These are phyloP conservation scores for Lasioglossum marginatum DNA, from an alignment of 2,888 invertebrate species.

Conservation along the genomic window DNA sequence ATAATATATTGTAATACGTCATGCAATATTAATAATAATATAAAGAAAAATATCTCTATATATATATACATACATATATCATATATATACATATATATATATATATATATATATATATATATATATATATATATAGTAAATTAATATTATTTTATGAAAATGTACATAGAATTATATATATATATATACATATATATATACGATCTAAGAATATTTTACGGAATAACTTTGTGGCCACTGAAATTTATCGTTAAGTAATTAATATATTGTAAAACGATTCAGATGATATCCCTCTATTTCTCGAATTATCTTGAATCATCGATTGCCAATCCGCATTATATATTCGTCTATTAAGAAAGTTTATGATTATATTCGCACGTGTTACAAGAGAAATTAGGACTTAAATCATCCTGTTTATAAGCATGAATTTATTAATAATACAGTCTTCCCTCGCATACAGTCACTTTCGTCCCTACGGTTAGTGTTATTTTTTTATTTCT, in stretches of 20 bases:
- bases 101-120: too few relatives aligned
- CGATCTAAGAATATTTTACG: conserved; percentile 78
- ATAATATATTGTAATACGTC: conserved; percentile 76
- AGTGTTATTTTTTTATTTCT: too few relatives aligned
- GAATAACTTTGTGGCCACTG: conserved; percentile 75
- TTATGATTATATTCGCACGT: conserved; percentile 42
- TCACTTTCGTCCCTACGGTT: too few relatives aligned
- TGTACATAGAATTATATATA: conserved; percentile 78
- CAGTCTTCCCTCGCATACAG: too few relatives aligned
- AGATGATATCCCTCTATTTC: too few relatives aligned
- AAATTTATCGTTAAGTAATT: conserved; percentile 62
- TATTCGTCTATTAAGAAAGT: conserved; percentile 51
- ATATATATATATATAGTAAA: conserved; percentile 72
- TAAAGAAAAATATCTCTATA: conserved; percentile 16
- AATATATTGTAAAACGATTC: conserved; percentile 14
- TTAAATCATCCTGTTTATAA: background rate
- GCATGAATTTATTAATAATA: too few relatives aligned
- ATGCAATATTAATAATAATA: conserved; percentile 71
- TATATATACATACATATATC: too few relatives aligned
- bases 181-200: conserved; percentile 40
- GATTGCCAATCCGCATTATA: conserved; percentile 59
- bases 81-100: too few relatives aligned
- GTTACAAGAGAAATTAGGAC: conserved; percentile 15
- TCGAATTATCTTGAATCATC: conserved; percentile 60
- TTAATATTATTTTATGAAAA: conserved; percentile 82